Percentiles rank a stretch among this genome's conserved stretches.
Evolutionary conservation across 2,888 invertebrate genomes (phyloP).

Genomic region (Steinernema hermaphroditum): DNA sequence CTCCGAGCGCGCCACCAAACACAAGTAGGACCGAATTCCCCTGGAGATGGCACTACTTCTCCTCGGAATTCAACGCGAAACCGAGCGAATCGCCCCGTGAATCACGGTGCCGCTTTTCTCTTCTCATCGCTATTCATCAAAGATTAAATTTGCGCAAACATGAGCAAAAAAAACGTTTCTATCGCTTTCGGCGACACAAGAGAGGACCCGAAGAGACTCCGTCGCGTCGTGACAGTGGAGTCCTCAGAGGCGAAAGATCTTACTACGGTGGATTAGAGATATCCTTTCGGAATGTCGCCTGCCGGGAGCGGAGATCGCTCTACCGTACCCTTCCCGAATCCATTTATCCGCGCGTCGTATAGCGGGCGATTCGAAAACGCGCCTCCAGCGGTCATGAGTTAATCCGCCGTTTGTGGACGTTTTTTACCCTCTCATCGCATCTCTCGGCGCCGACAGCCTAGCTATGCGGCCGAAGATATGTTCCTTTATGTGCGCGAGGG

Average conservation of each 20-base stretch:
- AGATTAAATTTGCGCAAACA: constrained; percentile 16
- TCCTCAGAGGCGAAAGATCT: neutral
- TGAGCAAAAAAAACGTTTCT: neutral
- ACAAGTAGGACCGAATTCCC: no score
- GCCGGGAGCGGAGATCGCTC: neutral
- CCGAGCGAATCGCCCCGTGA: no score
- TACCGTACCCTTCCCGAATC: constrained; percentile 7
- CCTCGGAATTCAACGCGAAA: no score
- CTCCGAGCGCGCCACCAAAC: neutral
- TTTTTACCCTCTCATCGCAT: constrained; percentile 2
- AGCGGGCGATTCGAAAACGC: neutral
- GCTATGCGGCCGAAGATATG: constrained; percentile 1
- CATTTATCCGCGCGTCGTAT: neutral
- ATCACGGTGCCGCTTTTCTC: constrained; percentile 1
- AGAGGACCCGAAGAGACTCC: neutral
- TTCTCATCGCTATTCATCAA: constrained; percentile 13
- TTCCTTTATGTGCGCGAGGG: constrained; percentile 1
- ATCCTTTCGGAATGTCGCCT: neutral
- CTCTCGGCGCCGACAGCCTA: neutral
- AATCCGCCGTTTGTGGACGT: constrained; percentile 2
- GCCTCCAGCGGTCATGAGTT: constrained; percentile 12
- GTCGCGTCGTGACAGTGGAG: neutral
- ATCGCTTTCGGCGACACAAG: neutral
- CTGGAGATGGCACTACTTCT: no score
- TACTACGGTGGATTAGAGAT: constrained; percentile 4